Conservation (phyloP, 1,140 invertebrate species). For the Drosophila cardini region DNA sequence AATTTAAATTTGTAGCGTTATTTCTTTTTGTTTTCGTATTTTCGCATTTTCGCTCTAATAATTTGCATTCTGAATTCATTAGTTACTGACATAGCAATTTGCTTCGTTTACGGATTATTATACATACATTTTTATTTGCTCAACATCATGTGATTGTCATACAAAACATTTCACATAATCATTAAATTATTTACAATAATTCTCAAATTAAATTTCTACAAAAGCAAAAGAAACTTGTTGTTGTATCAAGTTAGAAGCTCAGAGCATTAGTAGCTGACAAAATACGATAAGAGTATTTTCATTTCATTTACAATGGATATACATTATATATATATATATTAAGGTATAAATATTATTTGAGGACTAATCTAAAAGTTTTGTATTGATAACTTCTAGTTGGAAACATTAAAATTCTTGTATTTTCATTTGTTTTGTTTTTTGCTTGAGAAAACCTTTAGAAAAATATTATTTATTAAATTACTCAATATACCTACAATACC, state of each 20-base stretch:
- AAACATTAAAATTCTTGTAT: slow-evolving; percentile 70
- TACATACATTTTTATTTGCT: slow-evolving; percentile 63
- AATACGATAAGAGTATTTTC: slow-evolving; percentile 35
- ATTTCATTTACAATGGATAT: slow-evolving; percentile 48
- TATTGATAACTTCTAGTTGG: slow-evolving; percentile 46
- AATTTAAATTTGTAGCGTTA: slow-evolving; percentile 63
- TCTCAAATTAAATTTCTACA: slow-evolving; percentile 52
- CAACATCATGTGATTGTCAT: slow-evolving; percentile 85
- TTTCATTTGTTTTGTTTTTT: slow-evolving; percentile 15
- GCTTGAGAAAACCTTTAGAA: slow-evolving; percentile 71
- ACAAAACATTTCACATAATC: slow-evolving; percentile 85
- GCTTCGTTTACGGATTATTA: slow-evolving; percentile 53
- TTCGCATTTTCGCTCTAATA: slow-evolving; percentile 6
- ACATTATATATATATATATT: slow-evolving; percentile 23
- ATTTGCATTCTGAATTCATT: slow-evolving; percentile 18
- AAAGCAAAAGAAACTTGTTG: slow-evolving; percentile 66
- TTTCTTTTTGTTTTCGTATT: slow-evolving; percentile 57
- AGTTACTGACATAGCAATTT: slow-evolving; percentile 63
- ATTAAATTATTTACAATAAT: slow-evolving; percentile 79
- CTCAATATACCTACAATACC: slow-evolving; percentile 27
- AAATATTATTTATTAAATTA: slow-evolving; percentile 63
- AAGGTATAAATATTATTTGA: slow-evolving; percentile 45
- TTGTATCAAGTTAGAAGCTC: slow-evolving; percentile 76
- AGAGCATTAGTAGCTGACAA: slow-evolving; percentile 76
- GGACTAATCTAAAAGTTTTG: slow-evolving; percentile 53